phyloP scores from a whole-genome alignment of 2,113 vertebrate species.

The Cisticola juncidis region DNA sequence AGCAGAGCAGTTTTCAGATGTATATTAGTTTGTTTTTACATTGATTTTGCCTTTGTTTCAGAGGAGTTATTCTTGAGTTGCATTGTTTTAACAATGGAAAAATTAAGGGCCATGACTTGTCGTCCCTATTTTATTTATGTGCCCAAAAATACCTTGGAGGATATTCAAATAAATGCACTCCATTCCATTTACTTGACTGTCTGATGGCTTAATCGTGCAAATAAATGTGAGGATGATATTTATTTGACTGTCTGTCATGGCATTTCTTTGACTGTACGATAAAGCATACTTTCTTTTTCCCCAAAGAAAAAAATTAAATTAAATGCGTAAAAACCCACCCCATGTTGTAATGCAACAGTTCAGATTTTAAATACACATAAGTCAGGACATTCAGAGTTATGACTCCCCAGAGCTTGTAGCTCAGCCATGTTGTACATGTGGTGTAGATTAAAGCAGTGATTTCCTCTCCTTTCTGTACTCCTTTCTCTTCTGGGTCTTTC shows the following conservation, averaged over 20 bases:
- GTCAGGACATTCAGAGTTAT: constrained; percentile 57
- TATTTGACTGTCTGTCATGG: constrained; percentile 29
- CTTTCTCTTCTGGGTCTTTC: neutral
- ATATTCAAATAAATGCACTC: constrained; percentile 38
- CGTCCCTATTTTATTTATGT: neutral
- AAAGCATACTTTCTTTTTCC: constrained; percentile 34
- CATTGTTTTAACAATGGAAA: neutral
- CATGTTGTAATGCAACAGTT: constrained; percentile 50
- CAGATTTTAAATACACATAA: constrained; percentile 63
- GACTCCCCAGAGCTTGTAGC: constrained; percentile 46
- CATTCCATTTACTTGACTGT: constrained; percentile 25
- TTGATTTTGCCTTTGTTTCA: neutral
- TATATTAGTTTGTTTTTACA: neutral
- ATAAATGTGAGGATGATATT: constrained; percentile 48
- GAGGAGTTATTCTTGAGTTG: neutral
- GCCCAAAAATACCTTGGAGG: constrained; percentile 19
- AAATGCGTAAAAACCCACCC: neutral
- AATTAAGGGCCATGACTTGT: neutral
- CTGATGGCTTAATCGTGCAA: constrained; percentile 54
- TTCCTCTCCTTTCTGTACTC: constrained; percentile 35
- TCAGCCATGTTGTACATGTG: constrained; percentile 56
- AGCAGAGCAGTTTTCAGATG: neutral
- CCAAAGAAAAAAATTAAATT: constrained; percentile 31
- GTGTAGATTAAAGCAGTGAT: constrained; percentile 59
- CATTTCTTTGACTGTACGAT: constrained; percentile 17